Evolutionary conservation across 2,888 invertebrate species (phyloP).

Genomic region (Synanthedon vespiformis): DNA sequence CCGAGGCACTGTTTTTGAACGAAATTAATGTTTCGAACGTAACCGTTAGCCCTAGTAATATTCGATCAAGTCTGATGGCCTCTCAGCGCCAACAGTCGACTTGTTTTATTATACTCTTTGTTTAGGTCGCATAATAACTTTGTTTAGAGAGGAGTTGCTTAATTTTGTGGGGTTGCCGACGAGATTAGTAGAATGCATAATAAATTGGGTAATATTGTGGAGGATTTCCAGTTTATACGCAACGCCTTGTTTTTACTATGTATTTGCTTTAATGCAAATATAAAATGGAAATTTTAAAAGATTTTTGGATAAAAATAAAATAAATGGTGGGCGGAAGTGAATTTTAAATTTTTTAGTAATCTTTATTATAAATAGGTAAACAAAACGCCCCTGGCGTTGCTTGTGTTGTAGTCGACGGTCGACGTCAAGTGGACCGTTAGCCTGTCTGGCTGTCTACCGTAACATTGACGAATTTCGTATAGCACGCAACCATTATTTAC

Average conservation of each 20-base stretch:
- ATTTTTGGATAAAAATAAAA: not conserved
- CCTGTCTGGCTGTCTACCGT: too few relatives aligned
- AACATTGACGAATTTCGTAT: too few relatives aligned
- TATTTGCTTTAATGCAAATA: not conserved
- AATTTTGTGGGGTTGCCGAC: constrained; percentile 13
- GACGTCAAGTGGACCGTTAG: too few relatives aligned
- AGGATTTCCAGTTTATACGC: not conserved
- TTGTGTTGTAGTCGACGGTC: too few relatives aligned
- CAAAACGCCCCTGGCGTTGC: too few relatives aligned
- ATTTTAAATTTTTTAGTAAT: too few relatives aligned
- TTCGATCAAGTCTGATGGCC: constrained; percentile 11
- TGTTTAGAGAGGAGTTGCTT: constrained; percentile 16
- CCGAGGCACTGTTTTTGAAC: constrained; percentile 37
- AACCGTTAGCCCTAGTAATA: constrained; percentile 14
- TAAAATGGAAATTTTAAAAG: not conserved
- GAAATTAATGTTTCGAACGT: constrained; percentile 45
- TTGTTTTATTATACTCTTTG: constrained; percentile 15
- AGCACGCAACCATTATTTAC: too few relatives aligned
- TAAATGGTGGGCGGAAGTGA: too few relatives aligned
- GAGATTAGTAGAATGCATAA: constrained; percentile 15
- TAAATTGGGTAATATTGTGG: constrained; percentile 9
- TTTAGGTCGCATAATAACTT: constrained; percentile 17
- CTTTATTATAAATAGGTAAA: too few relatives aligned
- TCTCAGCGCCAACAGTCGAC: constrained; percentile 7
- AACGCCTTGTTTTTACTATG: not conserved